These are phyloP conservation scores for Crotophaga sulcirostris DNA, from an alignment of 2,113 vertebrate species.

Conservation along the genomic window DNA sequence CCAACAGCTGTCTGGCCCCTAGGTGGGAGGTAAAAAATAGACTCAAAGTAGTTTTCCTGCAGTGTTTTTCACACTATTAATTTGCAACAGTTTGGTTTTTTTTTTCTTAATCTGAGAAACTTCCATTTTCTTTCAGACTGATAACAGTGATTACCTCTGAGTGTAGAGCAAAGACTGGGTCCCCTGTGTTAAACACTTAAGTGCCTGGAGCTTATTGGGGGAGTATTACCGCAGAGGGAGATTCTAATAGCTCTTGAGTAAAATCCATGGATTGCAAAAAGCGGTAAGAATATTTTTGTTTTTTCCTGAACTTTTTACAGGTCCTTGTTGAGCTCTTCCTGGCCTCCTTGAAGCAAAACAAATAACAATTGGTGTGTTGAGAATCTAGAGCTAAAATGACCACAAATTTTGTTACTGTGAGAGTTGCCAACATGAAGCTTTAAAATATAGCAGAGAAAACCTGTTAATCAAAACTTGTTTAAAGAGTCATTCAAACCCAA, in stretches of 20 bases:
- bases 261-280: neutral
- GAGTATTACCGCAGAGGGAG: neutral
- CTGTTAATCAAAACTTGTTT: neutral
- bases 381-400: neutral
- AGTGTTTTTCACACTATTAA: neutral
- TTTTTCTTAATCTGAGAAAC: neutral
- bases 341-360: neutral
- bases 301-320: neutral
- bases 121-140: neutral
- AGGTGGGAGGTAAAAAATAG: slow-evolving; percentile 1
- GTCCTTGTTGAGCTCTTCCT: neutral
- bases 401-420: neutral
- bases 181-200: neutral
- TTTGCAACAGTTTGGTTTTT: neutral
- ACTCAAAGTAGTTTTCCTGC: neutral
- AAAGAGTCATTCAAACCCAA: neutral
- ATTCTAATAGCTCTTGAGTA: neutral
- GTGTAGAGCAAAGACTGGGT: neutral
- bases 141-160: slow-evolving; percentile 4
- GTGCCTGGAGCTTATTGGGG: neutral
- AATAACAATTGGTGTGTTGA: neutral
- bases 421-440: neutral
- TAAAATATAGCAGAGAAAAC: neutral
- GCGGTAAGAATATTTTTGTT: neutral
- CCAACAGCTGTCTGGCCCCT: neutral